Base-by-base conservation (phyloP, 2,888 invertebrate genomes). In the Mamestra brassicae region DNA sequence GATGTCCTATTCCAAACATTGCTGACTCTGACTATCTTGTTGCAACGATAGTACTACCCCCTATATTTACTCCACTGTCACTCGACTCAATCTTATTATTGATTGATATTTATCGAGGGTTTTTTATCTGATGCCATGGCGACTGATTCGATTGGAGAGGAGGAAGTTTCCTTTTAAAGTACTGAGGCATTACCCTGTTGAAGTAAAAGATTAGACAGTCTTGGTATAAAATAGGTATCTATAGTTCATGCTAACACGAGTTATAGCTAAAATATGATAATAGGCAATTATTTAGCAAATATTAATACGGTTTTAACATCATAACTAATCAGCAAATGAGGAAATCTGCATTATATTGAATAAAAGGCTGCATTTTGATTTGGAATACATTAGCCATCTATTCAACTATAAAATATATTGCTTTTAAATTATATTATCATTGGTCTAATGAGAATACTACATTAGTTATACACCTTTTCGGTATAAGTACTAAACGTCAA, bases 291-390 rank as follows among this genome's bases (percentile, higher is more conserved):
- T 38, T 38, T 70, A 42, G 42, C 13, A 34, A 71, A 68, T 17
- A 47, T 47, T 11, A 2, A 47, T 1, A 47, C 11, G 0, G 11
- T 47, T 10, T 47, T 11, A 47, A 47, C 3, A 47, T 47, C 8
- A 11, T 65, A 78, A 42, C 55, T 64, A 17, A 54, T 11, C 36
- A 11, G 38, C 55, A 34, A 38, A 68, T 65, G 38, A 36, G 2
- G 17, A 65, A n/a, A 74, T 66, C 34, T n/a, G 17, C 17, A 73
- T 45, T 57, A n/a, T 38, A 47, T 54, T 58, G 34, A 52, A 61
- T 64, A 50, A 65, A 45, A 62, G 3, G 1, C 47, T 57, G 38
- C 42, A 50, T 68, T 64, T 64, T 42, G 6, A 67, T 42, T 55
- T 26, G 26, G 10, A 50, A 47, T 55, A 34, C 0, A 17, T 61